Conservation (phyloP, 2,113 vertebrate species). For the Saguinus imperator region DNA sequence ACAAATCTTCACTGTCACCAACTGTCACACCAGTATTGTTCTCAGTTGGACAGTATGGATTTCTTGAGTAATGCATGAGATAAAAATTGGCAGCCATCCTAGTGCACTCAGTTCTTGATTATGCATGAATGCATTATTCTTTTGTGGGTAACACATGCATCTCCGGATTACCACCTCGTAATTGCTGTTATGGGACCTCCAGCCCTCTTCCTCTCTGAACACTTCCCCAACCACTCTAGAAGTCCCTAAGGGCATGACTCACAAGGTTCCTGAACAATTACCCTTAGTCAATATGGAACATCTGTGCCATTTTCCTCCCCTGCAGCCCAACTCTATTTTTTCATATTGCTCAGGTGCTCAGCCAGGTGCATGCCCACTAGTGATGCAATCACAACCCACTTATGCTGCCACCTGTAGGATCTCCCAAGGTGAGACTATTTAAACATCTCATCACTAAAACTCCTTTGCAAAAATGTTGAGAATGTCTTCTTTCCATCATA, state of each 20-base stretch:
- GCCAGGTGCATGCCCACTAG: neutral
- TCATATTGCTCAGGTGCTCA: neutral
- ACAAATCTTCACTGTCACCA: neutral
- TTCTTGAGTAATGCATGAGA: neutral
- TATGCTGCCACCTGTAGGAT: neutral
- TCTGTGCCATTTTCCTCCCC: neutral
- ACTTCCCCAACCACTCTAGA: neutral
- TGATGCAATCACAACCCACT: neutral
- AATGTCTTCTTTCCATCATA: neutral
- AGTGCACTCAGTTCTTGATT: neutral
- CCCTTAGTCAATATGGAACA: neutral
- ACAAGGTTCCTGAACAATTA: neutral
- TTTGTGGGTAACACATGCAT: neutral
- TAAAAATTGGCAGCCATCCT: neutral
- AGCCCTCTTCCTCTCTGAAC: neutral
- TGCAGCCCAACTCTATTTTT: neutral
- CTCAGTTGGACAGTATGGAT: neutral
- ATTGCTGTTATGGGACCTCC: constrained; percentile 24
- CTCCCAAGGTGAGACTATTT: neutral
- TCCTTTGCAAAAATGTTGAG: neutral
- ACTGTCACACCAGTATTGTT: neutral
- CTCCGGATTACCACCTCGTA: neutral
- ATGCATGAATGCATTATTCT: constrained; percentile 24
- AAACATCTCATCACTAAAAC: neutral
- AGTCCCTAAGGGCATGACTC: neutral